A percentile compares a stretch with the other conserved stretches of the same genome.
Evolutionary conservation across 2,888 invertebrate species (phyloP).

Genomic region (Galeruca laticollis): DNA sequence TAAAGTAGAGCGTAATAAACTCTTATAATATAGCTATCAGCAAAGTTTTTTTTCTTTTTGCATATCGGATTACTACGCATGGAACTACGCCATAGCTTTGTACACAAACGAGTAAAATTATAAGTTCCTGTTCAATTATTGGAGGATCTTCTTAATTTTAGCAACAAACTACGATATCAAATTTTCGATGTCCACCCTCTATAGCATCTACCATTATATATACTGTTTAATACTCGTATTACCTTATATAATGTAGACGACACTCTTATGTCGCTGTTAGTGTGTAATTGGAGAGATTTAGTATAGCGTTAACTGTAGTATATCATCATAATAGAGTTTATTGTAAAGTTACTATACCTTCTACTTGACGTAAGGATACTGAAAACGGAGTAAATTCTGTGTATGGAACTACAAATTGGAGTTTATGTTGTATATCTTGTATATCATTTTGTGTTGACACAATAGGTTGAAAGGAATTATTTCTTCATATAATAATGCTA

Average conservation of each 20-base stretch:
- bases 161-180: no score
- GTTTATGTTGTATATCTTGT: slow-evolving; percentile 28
- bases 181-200: no score
- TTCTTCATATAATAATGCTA: slow-evolving; percentile 8
- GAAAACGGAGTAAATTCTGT: slow-evolving; percentile 33
- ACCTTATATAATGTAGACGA: slow-evolving; percentile 8
- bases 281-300: slow-evolving; percentile 47
- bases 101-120: no score
- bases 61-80: no score
- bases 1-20: no score
- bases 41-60: no score
- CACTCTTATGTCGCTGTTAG: slow-evolving; percentile 29
- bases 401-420: slow-evolving; percentile 31
- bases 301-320: slow-evolving; percentile 39
- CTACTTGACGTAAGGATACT: slow-evolving; percentile 32
- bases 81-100: no score
- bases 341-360: slow-evolving; percentile 29
- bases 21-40: no score
- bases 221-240: background rate
- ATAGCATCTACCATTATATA: background rate
- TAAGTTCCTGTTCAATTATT: no score
- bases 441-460: slow-evolving; percentile 23
- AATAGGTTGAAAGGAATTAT: slow-evolving; percentile 14
- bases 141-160: no score
- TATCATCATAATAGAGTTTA: slow-evolving; percentile 45